Conservation (phyloP, 1,140 invertebrate species). For the Trichomalopsis sarcophagae region DNA sequence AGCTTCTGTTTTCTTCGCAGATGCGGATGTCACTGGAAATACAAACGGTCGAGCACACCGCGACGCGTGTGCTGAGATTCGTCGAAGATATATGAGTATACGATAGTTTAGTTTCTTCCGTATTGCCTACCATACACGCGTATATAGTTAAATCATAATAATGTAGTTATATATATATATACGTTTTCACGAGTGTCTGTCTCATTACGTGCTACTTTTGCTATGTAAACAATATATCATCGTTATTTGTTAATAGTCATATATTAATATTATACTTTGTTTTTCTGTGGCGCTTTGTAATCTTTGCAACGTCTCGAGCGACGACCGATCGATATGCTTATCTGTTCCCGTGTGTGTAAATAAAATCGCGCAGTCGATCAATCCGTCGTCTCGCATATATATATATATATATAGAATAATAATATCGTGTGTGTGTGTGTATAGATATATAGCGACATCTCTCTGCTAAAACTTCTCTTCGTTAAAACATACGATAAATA, state of each 20-base stretch:
- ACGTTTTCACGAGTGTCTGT: neutral
- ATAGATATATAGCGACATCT: conserved; percentile 6
- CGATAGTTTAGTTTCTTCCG: neutral
- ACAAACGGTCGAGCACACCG: neutral
- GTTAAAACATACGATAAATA: conserved; percentile 26
- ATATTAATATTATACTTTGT: neutral
- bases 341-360: conserved; percentile 23
- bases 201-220: conserved; percentile 55
- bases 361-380: neutral
- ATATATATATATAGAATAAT: neutral
- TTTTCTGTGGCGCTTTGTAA: neutral
- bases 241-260: neutral
- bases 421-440: neutral
- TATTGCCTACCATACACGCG: conserved; percentile 2
- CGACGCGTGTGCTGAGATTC: neutral
- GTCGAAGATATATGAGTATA: neutral
- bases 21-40: neutral
- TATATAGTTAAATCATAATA: neutral
- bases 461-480: neutral
- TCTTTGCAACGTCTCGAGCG: neutral
- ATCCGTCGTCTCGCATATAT: neutral
- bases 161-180: too few relatives aligned
- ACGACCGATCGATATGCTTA: neutral
- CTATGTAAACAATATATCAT: conserved; percentile 1
- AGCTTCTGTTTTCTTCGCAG: too few relatives aligned